Percentiles rank a stretch among this genome's conserved stretches.
Evolutionary conservation across 1,140 invertebrate species (phyloP).

Genomic region (Orchestia grillus): DNA sequence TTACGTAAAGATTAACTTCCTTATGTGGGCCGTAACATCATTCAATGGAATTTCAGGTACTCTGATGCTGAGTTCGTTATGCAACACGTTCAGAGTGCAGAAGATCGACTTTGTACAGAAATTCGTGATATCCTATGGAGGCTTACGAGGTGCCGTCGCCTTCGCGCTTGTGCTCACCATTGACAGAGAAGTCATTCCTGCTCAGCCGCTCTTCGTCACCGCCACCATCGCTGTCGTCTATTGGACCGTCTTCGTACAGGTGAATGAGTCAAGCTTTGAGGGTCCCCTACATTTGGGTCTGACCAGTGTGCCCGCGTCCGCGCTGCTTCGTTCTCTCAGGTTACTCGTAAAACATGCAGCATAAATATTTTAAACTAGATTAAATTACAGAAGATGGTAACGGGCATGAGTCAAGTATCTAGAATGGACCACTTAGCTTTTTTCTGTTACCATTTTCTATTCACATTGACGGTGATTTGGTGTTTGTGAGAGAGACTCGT

Average conservation of each 20-base stretch:
- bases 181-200: slow-evolving; percentile 75
- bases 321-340: too few species aligned
- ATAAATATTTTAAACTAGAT: too few species aligned
- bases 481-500: too few species aligned
- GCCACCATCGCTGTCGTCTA: slow-evolving; percentile 98
- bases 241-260: slow-evolving; percentile 96
- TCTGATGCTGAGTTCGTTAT: slow-evolving; percentile 87
- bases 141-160: slow-evolving; percentile 96
- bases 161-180: slow-evolving; percentile 96
- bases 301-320: too few species aligned
- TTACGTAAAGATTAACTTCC: too few species aligned
- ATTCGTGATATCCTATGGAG: slow-evolving; percentile 99
- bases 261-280: slow-evolving; percentile 69
- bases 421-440: too few species aligned
- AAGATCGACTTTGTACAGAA: slow-evolving; percentile 95
- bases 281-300: too few species aligned
- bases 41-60: slow-evolving; percentile 78
- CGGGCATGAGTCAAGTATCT: too few species aligned
- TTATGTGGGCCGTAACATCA: background rate
- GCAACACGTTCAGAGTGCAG: slow-evolving; percentile 92
- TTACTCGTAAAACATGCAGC: too few species aligned
- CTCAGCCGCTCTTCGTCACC: slow-evolving; percentile 93
- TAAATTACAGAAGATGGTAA: too few species aligned
- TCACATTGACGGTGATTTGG: too few species aligned
- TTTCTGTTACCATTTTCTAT: too few species aligned